Evolutionary conservation across 2,113 vertebrate genomes (phyloP).

Genomic region (Urocynchramus pylzowi): DNA sequence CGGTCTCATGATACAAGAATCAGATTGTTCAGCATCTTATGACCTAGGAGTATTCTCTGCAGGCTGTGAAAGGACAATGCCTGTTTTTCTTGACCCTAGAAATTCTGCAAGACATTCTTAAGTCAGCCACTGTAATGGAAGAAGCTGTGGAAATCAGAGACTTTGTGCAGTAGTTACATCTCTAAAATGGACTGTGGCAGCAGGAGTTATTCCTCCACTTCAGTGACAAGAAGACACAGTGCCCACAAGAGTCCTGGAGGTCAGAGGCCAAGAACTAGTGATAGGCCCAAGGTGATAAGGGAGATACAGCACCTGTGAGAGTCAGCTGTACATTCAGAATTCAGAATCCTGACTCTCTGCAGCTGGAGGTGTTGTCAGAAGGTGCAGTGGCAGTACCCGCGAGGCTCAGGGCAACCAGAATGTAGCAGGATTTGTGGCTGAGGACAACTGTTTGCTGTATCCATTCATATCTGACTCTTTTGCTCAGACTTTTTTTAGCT

Average conservation of each 20-base stretch:
- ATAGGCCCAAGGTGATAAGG: background rate
- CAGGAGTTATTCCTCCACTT: background rate
- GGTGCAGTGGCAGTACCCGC: background rate
- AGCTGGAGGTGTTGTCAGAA: background rate
- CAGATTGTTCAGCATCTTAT: background rate
- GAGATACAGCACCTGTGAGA: rapidly evolving
- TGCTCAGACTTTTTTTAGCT: background rate
- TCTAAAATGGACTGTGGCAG: background rate
- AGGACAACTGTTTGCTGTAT: background rate
- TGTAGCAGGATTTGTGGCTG: background rate
- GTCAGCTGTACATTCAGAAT: background rate
- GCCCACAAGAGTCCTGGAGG: background rate
- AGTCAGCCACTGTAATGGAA: background rate
- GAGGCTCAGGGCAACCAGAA: background rate
- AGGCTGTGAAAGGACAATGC: background rate
- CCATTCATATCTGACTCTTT: background rate
- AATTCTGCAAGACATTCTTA: background rate
- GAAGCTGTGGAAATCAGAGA: background rate
- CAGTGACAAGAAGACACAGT: rapidly evolving
- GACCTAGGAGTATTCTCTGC: background rate
- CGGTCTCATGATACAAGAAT: background rate
- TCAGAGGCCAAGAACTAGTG: background rate
- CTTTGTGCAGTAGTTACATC: background rate
- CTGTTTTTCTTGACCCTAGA: background rate
- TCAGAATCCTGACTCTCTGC: background rate